These are phyloP conservation scores for Caenorhabditis angaria DNA, from an alignment of 2,888 invertebrate species.

Conservation along the genomic window DNA sequence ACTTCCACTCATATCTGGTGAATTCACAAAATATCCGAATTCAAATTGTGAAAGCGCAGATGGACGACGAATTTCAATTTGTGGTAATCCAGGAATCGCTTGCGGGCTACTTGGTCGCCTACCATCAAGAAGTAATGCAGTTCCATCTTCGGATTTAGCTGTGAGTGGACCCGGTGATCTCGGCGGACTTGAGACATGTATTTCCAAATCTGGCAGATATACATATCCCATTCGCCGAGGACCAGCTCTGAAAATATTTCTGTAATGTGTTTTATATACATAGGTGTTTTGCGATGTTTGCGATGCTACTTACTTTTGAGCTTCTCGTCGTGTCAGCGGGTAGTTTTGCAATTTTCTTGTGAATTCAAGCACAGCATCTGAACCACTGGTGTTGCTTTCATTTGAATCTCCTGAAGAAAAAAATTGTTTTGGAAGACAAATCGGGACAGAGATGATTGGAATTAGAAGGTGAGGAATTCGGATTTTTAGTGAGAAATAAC, in stretches of 20 bases:
- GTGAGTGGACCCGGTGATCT: slow-evolving; percentile 53
- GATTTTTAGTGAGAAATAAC: too few species aligned
- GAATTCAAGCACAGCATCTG: slow-evolving; percentile 71
- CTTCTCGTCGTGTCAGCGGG: slow-evolving; percentile 67
- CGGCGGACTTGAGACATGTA: slow-evolving; percentile 70
- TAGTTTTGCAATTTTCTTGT: slow-evolving; percentile 70
- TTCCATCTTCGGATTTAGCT: slow-evolving; percentile 48
- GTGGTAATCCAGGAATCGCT: slow-evolving; percentile 71
- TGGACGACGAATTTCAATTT: slow-evolving; percentile 69
- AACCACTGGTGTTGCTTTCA: slow-evolving; percentile 67
- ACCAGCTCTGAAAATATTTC: slow-evolving; percentile 30
- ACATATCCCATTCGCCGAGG: slow-evolving; percentile 59
- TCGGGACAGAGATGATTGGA: background rate
- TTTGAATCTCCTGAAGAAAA: slow-evolving; percentile 63
- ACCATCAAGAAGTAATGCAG: slow-evolving; percentile 46
- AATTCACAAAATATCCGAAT: slow-evolving; percentile 71
- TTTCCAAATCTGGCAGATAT: slow-evolving; percentile 69
- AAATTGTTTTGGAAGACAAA: too few species aligned
- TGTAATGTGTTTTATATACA: too few species aligned
- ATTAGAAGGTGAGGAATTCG: too few species aligned
- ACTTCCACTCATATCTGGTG: slow-evolving; percentile 63
- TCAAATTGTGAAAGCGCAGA: slow-evolving; percentile 71
- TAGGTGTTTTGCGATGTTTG: slow-evolving; percentile 56
- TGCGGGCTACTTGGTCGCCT: slow-evolving; percentile 68
- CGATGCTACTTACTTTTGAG: too few species aligned